Conservation (phyloP, 2,797 vertebrate species). For the Ctenochaetus hawaiiensis region DNA sequence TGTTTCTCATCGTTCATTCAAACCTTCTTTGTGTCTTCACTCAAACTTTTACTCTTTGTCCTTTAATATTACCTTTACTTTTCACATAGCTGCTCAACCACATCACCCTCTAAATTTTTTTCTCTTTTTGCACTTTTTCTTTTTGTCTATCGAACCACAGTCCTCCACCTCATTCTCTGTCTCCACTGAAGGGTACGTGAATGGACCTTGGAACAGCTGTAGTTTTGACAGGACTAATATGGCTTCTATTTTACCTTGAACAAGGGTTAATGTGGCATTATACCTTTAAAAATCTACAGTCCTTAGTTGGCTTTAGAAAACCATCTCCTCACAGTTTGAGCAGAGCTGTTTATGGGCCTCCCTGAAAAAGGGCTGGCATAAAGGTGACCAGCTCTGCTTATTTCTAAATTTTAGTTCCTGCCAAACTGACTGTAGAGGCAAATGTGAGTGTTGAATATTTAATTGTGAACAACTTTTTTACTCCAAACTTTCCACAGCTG, state of each 20-base stretch:
- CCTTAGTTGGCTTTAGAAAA: not conserved
- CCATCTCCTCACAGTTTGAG: not conserved
- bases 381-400: not conserved
- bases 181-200: not conserved
- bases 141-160: not conserved
- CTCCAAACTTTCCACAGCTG: slow-evolving; percentile 37
- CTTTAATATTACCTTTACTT: not conserved
- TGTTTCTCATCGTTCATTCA: slow-evolving; percentile 48
- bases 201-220: not conserved
- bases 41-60: not conserved
- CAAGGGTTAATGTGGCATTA: not conserved
- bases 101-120: not conserved
- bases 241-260: not conserved
- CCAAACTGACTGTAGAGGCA: not conserved
- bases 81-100: not conserved
- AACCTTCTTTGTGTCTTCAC: not conserved
- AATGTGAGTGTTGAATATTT: slow-evolving; percentile 49
- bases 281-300: not conserved
- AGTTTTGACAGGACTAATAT: slow-evolving; percentile 1
- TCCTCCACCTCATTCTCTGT: not conserved
- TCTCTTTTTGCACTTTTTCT: not conserved
- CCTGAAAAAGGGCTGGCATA: not conserved
- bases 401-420: not conserved
- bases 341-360: not conserved
- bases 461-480: slow-evolving; percentile 13